Evolutionary conservation across 2,797 vertebrate genomes (phyloP), one percentile per base, ranked within the genome.

Genomic region (Sibirionetta formosa): DNA sequence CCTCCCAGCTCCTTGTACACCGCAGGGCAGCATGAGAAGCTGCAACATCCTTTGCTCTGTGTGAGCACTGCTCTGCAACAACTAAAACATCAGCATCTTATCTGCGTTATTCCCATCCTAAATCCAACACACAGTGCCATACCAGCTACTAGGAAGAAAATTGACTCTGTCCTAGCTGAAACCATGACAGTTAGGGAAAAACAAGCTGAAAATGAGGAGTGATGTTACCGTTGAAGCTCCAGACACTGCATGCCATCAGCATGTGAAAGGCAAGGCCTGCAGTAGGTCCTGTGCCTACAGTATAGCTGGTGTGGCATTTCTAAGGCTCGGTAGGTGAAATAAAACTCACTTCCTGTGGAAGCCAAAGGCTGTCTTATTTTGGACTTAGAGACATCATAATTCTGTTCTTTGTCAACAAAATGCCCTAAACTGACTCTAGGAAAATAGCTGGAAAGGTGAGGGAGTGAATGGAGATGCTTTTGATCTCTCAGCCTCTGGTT

Each of bases 201-300:
- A 36, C 0, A 66, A 50, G 33, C 27, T 58, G 6, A 58, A 20
- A 7, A 24, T 7, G 16, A 76, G 35, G 12, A 95, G 19, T 20
- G 44, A 40, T 3, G 1, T 31, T 87, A 44, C 44, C 5, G 6
- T 0, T 53, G 36, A 86, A 79, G 26, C 35, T 81, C 14, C n/a
- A 57, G 48, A 65, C 11, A 6, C 24, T 17, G 10, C 1, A 2
- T n/a, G 2, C 12, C 35, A 27, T 72, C 2, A 1, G 24, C 50
- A 60, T 7, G 29, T 24, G 61, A 78, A 50, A 50, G 70, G 7
- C 29, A 56, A 75, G 9, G 3, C 12, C 4, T 19, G 1, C 23
- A 2, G 4, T 35, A 70, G 31, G 68, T 12, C 23, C 14, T 3
- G 1, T 1, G 5, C 18, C 18, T 2, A 42, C 8, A 42, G 2